A percentile compares a stretch with the other conserved stretches of the same genome.
These are phyloP conservation scores for Slavum lentiscoides DNA, from an alignment of 2,888 invertebrate species.

Conservation along the genomic window DNA sequence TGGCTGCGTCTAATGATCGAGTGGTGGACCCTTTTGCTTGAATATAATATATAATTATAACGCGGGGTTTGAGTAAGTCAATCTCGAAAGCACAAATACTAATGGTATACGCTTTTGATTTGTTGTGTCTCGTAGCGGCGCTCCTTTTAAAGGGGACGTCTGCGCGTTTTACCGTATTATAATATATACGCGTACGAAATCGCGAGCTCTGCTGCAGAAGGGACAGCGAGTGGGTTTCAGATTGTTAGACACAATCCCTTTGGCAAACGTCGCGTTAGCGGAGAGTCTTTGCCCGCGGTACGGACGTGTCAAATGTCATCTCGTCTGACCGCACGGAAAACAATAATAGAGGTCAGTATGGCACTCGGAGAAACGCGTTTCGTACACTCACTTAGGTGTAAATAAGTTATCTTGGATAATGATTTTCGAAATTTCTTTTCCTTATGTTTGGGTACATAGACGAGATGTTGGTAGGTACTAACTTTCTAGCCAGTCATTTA, in stretches of 20 bases:
- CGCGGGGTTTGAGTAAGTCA: background rate
- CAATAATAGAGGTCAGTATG: background rate
- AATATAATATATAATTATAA: slow-evolving; percentile 5
- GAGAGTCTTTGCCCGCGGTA: background rate
- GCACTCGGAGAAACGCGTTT: background rate
- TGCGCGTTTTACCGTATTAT: background rate
- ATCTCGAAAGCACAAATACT: slow-evolving; percentile 7
- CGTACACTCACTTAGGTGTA: too few relatives aligned
- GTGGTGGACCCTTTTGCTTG: background rate
- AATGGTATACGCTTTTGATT: slow-evolving; percentile 28
- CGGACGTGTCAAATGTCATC: slow-evolving; percentile 17
- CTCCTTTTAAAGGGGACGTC: slow-evolving; percentile 8
- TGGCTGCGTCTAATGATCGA: slow-evolving; percentile 5
- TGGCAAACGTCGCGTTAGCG: background rate
- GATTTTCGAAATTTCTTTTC: too few relatives aligned
- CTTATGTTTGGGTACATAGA: too few relatives aligned
- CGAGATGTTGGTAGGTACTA: too few relatives aligned
- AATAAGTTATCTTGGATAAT: too few relatives aligned
- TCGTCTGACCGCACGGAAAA: background rate
- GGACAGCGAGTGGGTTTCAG: background rate
- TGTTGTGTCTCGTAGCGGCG: background rate
- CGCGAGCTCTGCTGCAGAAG: background rate
- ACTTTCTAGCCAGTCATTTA: too few relatives aligned
- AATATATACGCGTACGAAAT: background rate
- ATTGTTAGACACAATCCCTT: slow-evolving; percentile 25